Conservation (phyloP, 2,797 vertebrate species). For the Galagoides demidoff region DNA sequence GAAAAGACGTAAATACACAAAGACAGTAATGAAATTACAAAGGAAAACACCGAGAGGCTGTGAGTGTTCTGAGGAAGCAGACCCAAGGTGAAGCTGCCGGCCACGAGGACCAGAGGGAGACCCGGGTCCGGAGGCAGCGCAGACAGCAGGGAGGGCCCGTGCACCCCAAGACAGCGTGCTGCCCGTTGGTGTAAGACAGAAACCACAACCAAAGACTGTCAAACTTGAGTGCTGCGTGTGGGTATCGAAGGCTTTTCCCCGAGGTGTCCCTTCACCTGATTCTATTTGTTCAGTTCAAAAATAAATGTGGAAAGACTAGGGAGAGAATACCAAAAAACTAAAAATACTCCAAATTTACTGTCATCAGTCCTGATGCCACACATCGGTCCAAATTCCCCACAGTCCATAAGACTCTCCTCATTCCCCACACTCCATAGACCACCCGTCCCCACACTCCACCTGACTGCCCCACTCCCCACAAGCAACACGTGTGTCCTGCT, state of each 20-base stretch:
- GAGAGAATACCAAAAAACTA: not conserved
- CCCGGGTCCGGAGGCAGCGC: not conserved
- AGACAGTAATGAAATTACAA: accelerated
- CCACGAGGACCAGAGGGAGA: not conserved
- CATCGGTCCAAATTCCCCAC: no score
- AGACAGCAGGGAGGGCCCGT: no score
- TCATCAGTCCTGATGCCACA: not conserved
- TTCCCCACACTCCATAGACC: accelerated
- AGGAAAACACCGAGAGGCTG: no score
- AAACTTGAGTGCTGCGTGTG: not conserved
- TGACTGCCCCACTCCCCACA: accelerated
- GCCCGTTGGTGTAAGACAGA: not conserved
- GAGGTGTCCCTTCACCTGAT: not conserved
- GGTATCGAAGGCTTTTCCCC: not conserved
- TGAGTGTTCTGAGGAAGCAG: not conserved
- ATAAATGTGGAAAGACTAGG: not conserved
- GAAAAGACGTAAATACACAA: not conserved
- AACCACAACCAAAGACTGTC: not conserved
- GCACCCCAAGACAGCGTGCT: not conserved
- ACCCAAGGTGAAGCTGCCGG: no score
- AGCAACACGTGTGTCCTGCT: no score
- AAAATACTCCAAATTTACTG: not conserved
- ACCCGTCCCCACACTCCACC: no score
- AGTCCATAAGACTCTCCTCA: no score
- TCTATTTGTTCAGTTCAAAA: not conserved